Base-by-base conservation (phyloP, 2,797 vertebrate species). In the Lacerta bilineata region DNA sequence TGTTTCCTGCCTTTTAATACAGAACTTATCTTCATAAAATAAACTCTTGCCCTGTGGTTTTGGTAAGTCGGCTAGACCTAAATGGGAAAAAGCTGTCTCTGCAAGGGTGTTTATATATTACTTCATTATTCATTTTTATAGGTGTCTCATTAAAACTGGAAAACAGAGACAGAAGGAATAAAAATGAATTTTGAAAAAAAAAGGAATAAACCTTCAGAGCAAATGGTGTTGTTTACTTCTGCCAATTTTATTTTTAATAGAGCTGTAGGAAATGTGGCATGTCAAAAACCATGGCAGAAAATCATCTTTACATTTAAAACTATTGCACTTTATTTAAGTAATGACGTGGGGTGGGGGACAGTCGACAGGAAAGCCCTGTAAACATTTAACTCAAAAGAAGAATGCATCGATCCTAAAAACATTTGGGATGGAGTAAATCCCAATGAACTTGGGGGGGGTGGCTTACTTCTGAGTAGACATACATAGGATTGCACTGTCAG, bases 111-210 rank as follows among this genome's bases (percentile, higher is more conserved):
- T 94, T 88, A 88, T 93, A 83, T 91, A 93, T 82, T 66, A 88
- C 71, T 92, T 87, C 80, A 81, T 92, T 93, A 89, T 91, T 95
- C 86, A 74, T 86, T 92, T 92, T 93, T 66, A 91, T 46, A 85
- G 87, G 87, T 46, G 76, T 36, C 85, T 93, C 93, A 93, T 94
- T 92, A 94, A 93, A 92, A 91, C 43, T 85, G 88, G 87, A 93
- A 93, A 94, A 89, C 82, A 93, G 78, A 91, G 64, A 80, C 85
- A 93, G 78, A 84, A 91, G 86, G 84, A 74, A 90, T 33, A 87
- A 88, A 68, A 91, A 89, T 61, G 17, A n/a, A 43, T 23, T 39
- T 69, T 78, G 39, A 43, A 76, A 71, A 82, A 93, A 88, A 3
- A 41, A 50, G 50, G 50, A 55, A n/a, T 18, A 68, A 68, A 27